A percentile compares a stretch with the other conserved stretches of the same genome.
Evolutionary conservation across 2,113 vertebrate species (phyloP).

Genomic region (Proteles cristata): DNA sequence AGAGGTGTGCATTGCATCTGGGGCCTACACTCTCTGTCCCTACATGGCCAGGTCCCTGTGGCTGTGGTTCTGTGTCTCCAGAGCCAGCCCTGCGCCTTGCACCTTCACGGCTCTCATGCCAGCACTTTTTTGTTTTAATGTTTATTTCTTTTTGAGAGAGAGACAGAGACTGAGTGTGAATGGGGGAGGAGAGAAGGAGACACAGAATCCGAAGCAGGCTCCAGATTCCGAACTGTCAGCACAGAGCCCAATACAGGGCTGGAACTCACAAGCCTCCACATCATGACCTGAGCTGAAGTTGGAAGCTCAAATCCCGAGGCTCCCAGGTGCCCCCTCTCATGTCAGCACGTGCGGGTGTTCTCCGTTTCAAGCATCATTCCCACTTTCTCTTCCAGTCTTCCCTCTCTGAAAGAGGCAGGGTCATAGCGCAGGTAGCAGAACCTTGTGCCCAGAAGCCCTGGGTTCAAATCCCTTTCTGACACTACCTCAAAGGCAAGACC

Average conservation of each 20-base stretch:
- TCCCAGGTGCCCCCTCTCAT: background rate
- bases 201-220: too few species aligned
- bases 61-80: background rate
- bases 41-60: background rate
- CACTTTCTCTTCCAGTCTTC: background rate
- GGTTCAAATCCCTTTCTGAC: background rate
- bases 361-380: background rate
- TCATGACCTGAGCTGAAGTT: too few species aligned
- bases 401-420: rapidly evolving
- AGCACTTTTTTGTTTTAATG: background rate
- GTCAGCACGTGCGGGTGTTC: background rate
- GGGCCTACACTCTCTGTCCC: background rate
- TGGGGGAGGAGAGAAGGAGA: too few species aligned
- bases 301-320: too few species aligned
- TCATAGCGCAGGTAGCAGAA: background rate
- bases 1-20: background rate
- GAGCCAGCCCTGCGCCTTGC: background rate
- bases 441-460: background rate
- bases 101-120: background rate
- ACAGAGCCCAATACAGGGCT: too few species aligned
- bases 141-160: too few species aligned
- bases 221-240: too few species aligned
- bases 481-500: background rate
- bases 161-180: too few species aligned
- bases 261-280: too few species aligned